Base-by-base conservation (phyloP, 2,888 invertebrate genomes). In the Cryptocephalus primarius region DNA sequence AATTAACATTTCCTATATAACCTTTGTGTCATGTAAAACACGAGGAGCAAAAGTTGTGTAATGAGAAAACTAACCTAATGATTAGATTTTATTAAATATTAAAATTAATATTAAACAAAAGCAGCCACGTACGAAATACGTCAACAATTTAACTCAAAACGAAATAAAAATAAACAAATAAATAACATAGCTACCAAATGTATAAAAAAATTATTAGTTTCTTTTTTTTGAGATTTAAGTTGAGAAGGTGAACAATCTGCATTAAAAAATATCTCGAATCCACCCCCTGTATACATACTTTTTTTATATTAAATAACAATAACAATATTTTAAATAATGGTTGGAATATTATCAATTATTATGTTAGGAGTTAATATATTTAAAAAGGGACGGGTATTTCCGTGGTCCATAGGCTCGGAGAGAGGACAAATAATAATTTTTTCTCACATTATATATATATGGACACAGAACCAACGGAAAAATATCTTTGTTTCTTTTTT, bases 371-470 rank as follows among this genome's bases (percentile, higher is more conserved):
- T 48, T 48, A 49, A 48, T 52, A 54, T 49, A 45, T 32, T 36
- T 36, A 42, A 42, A 58, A 57, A 69, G 70, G 71, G 71, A 71
- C 70, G 72, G 72, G 68, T 60, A 63, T 64, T 67, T 69, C 69
- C 69, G 67, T 67, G 67, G 69, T 70, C 69, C 67, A 66, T 61
- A 67, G 71, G 72, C 70, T 71, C 71, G 70, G 72, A 70, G 64
- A 64, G 49, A 64, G 62, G 64, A 60, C 58, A 63, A 63, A 61
- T 56, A 59, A 60, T 58, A 60, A 60, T 12, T n/a, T 40, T n/a
- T 10, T 12, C 10, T 40, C n/a, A 36, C 36, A 46, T 61, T 60
- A 48, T 53, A 43, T 51, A 50, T 50, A 38, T 51, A 59, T 67
- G 68, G 68, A 68, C 68, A 63, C 56, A 58, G 68, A 66, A 67